phyloP scores from a whole-genome alignment of 1,140 invertebrate genomes.

The Drosophila nigrodunni region DNA sequence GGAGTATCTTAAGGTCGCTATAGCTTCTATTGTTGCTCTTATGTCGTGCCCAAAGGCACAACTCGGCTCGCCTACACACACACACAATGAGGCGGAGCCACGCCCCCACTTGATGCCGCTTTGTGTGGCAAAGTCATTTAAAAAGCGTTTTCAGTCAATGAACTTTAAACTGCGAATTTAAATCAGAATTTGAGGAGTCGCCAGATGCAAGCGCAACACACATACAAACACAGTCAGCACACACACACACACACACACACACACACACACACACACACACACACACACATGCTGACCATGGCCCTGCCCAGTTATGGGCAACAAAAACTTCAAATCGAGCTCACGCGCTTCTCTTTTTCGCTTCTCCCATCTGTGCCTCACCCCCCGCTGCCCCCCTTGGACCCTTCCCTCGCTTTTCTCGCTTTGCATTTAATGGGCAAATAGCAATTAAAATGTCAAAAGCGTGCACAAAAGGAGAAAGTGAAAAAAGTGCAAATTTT shows the following conservation, averaged over 20 bases:
- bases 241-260: constrained; percentile 6
- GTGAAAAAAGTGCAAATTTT: constrained; percentile 79
- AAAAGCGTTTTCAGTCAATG: constrained; percentile 35
- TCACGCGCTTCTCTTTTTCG: constrained; percentile 13
- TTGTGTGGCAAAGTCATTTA: constrained; percentile 44
- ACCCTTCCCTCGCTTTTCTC: constrained; percentile 28
- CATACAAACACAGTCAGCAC: neutral
- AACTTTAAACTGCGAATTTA: constrained; percentile 34
- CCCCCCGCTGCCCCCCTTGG: constrained; percentile 3
- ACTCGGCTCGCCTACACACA: constrained; percentile 5
- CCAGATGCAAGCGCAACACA: neutral
- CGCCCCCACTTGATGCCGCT: constrained; percentile 24
- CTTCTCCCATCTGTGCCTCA: neutral
- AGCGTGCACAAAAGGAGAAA: constrained; percentile 82
- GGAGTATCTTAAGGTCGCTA: neutral
- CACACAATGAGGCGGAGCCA: constrained; percentile 14
- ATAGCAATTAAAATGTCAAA: constrained; percentile 83
- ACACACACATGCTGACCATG: constrained; percentile 21
- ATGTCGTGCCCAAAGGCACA: constrained; percentile 19
- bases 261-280: constrained; percentile 21
- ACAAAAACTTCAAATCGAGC: constrained; percentile 17
- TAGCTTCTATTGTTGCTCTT: neutral
- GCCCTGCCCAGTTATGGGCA: constrained; percentile 36
- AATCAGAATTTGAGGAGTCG: constrained; percentile 38
- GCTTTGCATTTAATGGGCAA: constrained; percentile 67